Base-by-base conservation (phyloP, 1,140 invertebrate species). In the Lepidurus apus region DNA sequence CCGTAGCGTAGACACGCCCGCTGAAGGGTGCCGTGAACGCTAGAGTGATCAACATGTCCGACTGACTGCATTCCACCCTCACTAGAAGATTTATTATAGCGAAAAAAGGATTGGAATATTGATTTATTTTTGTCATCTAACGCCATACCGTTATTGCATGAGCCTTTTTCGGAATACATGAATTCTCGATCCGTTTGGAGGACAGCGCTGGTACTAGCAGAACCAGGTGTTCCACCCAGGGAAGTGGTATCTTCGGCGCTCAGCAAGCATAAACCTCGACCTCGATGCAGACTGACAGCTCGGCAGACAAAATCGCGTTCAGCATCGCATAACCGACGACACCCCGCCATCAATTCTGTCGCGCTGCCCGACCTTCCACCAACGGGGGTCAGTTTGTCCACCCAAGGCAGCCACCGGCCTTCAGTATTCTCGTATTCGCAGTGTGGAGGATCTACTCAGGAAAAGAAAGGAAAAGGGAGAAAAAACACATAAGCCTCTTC, bases 1-100 rank as follows among this genome's bases (percentile, higher is more conserved):
- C 87, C 73, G 87, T 87, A n/a, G 88, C 86, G 81, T 87, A 88
- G 0, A 88, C 85, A 7, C 87, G 83, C 9, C 87, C 87, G 75
- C 85, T 83, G 82, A 88, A 88, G 4, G 87, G 85, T 10, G 83
- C 80, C 75, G 85, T 87, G 79, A 88, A 88, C 74, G 84, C 83
- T 26, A 88, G 83, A 8, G 85, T 87, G n/a, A 88, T 84, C 11
- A 87, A 77, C 87, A 88, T 88, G 78, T 87, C 86, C 73, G 85
- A 84, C 74, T 86, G 85, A 11, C 86, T 88, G 80, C 87, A 88
- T 79, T 88, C 86, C 0, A 88, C 87, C 44, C 84, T 83, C 74
- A 88, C 87, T 88, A 74, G 42, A n/a, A 44, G 11, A 79, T 17
- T 75, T 17, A 21, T 65, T 65, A 9, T 21, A 65, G 53, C 53